phyloP scores from a whole-genome alignment of 2,888 invertebrate species.

The Argyresthia goedartella region DNA sequence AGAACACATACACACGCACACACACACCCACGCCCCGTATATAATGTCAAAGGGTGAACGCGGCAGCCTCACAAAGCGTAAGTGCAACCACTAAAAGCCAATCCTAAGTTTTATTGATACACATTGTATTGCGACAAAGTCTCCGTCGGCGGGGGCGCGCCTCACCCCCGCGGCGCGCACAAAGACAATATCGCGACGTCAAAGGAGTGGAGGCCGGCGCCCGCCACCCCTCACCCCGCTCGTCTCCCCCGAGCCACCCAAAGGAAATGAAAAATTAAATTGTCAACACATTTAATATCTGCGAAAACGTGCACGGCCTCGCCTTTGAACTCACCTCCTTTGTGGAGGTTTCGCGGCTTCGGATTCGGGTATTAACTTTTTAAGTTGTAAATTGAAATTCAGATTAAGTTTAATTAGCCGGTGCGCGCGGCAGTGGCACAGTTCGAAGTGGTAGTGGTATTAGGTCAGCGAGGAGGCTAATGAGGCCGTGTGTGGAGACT shows the following conservation, averaged over 20 bases:
- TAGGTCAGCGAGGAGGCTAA: constrained; percentile 66
- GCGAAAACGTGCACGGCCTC: constrained; percentile 68
- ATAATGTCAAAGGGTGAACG: constrained; percentile 70
- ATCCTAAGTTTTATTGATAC: constrained; percentile 73
- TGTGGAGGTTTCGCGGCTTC: constrained; percentile 52
- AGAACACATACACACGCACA: constrained; percentile 18
- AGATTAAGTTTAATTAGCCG: constrained; percentile 66
- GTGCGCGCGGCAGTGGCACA: constrained; percentile 30
- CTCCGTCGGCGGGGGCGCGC: constrained; percentile 59
- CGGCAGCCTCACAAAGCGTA: constrained; percentile 69
- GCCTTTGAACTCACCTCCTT: constrained; percentile 64
- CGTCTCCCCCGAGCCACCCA: constrained; percentile 40
- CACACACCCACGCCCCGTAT: constrained; percentile 35
- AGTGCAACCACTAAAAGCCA: constrained; percentile 73
- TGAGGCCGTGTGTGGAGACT: constrained; percentile 58
- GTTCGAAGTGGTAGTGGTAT: constrained; percentile 64
- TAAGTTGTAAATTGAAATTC: constrained; percentile 64
- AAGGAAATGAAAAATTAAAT: constrained; percentile 72
- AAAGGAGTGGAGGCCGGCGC: constrained; percentile 54
- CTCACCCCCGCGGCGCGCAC: constrained; percentile 62
- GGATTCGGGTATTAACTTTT: constrained; percentile 65
- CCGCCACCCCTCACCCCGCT: constrained; percentile 30
- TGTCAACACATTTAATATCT: constrained; percentile 72
- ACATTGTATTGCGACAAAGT: constrained; percentile 73
- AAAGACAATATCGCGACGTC: constrained; percentile 73